These are phyloP conservation scores for Drosophila acutilabella DNA, from an alignment of 2,888 invertebrate species.

Conservation along the genomic window DNA sequence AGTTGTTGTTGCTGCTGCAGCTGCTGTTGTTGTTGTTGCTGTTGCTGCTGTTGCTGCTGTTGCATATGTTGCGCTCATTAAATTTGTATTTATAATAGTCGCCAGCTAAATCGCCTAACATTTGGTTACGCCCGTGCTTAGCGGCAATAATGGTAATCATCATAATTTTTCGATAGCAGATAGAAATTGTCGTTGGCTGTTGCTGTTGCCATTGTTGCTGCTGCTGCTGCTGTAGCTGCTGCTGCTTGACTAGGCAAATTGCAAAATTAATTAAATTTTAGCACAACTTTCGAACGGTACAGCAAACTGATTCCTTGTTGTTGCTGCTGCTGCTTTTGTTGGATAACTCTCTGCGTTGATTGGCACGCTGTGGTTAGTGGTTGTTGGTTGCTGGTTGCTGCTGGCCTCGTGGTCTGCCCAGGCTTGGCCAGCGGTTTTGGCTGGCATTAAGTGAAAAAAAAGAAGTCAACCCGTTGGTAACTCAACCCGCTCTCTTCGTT, in stretches of 20 bases:
- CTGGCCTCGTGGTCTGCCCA: conserved; percentile 22
- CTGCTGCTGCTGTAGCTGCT: conserved; percentile 14
- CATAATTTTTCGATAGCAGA: conserved; percentile 69
- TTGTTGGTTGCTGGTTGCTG: conserved; percentile 38
- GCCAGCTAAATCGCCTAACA: conserved; percentile 72
- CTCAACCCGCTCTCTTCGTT: conserved; percentile 53
- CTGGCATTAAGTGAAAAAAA: conserved; percentile 37
- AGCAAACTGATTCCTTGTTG: conserved; percentile 49
- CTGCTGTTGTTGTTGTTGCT: conserved; percentile 11
- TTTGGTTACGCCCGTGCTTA: conserved; percentile 75
- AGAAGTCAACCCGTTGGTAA: conserved; percentile 45
- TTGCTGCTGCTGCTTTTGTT: conserved; percentile 51
- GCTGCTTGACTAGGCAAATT: conserved; percentile 69
- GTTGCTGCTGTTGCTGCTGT: conserved; percentile 46
- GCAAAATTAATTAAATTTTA: conserved; percentile 79
- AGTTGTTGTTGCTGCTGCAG: conserved; percentile 26
- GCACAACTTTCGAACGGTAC: conserved; percentile 73
- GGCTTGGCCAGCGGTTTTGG: conserved; percentile 32
- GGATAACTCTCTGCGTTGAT: conserved; percentile 70
- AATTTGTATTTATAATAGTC: conserved; percentile 78
- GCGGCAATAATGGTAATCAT: conserved; percentile 72
- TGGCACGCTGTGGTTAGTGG: conserved; percentile 70
- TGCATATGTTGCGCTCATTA: conserved; percentile 79
- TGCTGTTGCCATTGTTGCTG: not conserved
- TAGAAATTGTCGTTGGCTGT: conserved; percentile 54